Conservation (phyloP, 2,113 vertebrate genomes). For the Tonatia bakeri region DNA sequence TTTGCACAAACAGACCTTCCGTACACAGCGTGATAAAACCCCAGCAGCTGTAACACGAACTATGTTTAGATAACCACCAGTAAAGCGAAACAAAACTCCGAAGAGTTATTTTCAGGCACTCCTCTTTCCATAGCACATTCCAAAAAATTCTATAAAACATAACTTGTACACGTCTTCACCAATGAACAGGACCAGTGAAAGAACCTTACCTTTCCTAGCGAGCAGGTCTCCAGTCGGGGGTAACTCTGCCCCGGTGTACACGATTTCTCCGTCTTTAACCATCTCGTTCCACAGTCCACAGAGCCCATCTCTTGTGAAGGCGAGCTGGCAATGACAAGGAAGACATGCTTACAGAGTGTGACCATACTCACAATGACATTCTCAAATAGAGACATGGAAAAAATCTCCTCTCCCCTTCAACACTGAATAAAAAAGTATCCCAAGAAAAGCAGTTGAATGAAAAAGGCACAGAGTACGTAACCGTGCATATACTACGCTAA, state of each 20-base stretch:
- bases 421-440: background rate
- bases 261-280: constrained; percentile 98
- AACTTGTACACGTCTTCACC: background rate
- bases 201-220: constrained; percentile 82
- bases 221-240: constrained; percentile 85
- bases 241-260: constrained; percentile 89
- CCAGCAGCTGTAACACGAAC: background rate
- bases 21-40: background rate
- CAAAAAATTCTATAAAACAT: background rate
- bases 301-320: constrained; percentile 95
- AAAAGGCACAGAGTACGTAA: background rate
- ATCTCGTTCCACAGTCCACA: constrained; percentile 99
- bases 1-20: background rate
- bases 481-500: background rate
- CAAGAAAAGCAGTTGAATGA: background rate
- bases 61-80: background rate
- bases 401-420: background rate
- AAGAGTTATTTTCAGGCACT: background rate
- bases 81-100: background rate
- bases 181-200: background rate
- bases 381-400: background rate
- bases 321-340: constrained; percentile 84
- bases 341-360: background rate
- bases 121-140: background rate
- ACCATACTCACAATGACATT: background rate